phyloP scores from a whole-genome alignment of 2,113 vertebrate species.

The Sialia sialis region DNA sequence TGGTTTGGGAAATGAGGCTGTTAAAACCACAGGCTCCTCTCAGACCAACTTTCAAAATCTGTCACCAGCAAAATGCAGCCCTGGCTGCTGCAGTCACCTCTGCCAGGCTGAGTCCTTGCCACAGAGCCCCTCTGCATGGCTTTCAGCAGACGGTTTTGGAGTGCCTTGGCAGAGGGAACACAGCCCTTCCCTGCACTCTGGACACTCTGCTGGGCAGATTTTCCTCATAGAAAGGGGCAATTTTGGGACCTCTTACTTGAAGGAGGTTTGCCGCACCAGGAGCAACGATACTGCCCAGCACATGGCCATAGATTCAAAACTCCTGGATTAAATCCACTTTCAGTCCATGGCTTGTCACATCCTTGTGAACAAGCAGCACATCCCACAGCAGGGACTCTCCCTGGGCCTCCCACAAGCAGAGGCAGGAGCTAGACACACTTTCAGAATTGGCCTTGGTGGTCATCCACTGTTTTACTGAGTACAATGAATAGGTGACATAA shows the following conservation, averaged over 20 bases:
- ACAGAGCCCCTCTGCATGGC: neutral
- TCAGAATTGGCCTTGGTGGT: neutral
- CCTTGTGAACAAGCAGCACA: neutral
- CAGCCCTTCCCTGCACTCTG: neutral
- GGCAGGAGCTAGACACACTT: neutral
- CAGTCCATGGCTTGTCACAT: neutral
- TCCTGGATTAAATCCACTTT: neutral
- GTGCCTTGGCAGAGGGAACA: rapidly evolving
- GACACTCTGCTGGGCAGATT: neutral
- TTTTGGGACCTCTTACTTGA: neutral
- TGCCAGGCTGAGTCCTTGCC: neutral
- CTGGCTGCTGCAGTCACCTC: neutral
- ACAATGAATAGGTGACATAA: slow-evolving; percentile 40
- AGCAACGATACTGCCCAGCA: neutral
- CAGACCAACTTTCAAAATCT: neutral
- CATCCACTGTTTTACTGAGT: neutral
- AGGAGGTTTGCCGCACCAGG: neutral
- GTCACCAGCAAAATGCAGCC: neutral
- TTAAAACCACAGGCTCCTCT: neutral
- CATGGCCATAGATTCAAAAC: neutral
- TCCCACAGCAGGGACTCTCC: neutral
- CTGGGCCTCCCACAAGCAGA: neutral
- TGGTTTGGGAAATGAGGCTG: neutral
- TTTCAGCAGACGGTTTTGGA: rapidly evolving
- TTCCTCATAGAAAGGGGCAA: neutral